Base-by-base conservation (phyloP, 2,113 vertebrate genomes). In the Sciurus niger region DNA sequence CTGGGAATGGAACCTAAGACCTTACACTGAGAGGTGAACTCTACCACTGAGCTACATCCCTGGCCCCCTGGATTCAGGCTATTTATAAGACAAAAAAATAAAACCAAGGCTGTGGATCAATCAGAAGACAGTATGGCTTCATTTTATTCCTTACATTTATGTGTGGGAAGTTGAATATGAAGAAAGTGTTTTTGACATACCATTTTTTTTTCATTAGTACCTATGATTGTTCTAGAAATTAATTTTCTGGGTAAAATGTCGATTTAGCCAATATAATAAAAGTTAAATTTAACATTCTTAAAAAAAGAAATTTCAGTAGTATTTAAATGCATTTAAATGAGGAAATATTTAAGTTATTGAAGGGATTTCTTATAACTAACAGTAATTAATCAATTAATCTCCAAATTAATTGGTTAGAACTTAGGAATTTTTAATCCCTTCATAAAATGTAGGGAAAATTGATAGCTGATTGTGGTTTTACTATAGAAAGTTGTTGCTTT, bases 281-380 rank as follows among this genome's bases (percentile, higher is more conserved):
- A 88, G 77, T 93, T 92, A 80, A 82, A 65, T 67, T 94, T 92
- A 93, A 82, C 51, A n/a, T 17, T 95, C 32, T 73, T 89, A 76
- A 51, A 48, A 48, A 48, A 48, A 48, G 46, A 48, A 48, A 48
- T 48, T 48, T 48, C 46, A 48, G 46, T 7, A 48, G 9, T 58
- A 58, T 58, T 17, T 22, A 58, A 58, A 22, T 58, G 55, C 7
- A 8, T 58, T 58, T 58, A 58, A 58, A 22, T 58, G 20, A 22
- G 55, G 55, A 58, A 58, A 58, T 22, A 58, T 22, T 58, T 58
- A 22, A 58, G 6, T 58, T 58, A 58, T 58, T 8, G 22, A 20
- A 53, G 53, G 14, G 53, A 3, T 17, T 53, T 53, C 74, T 65
- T 25, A 2, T 78, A 79, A 79, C 60, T 74, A 79, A 46, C 18